phyloP scores from a whole-genome alignment of 2,113 vertebrate genomes.

The Strigops habroptila region DNA sequence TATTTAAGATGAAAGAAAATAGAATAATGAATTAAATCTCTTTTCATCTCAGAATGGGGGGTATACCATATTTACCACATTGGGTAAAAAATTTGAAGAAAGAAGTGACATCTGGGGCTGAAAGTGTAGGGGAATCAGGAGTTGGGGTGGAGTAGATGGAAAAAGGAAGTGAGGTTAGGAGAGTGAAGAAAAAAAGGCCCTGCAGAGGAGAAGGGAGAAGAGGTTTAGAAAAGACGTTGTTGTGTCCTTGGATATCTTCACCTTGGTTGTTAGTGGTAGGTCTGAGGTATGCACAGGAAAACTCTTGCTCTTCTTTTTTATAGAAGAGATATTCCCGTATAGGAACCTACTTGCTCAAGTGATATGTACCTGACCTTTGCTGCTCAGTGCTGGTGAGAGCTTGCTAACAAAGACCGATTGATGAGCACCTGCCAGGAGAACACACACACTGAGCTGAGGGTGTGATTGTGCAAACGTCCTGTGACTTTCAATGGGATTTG shows the following conservation, averaged over 20 bases:
- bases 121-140: neutral
- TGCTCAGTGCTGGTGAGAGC: neutral
- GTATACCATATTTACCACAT: too few relatives aligned
- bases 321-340: neutral
- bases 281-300: neutral
- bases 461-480: neutral
- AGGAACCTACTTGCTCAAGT: neutral
- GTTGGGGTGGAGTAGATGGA: neutral
- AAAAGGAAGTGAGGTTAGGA: neutral
- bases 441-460: rapidly evolving
- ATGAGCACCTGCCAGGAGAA: neutral
- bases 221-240: neutral
- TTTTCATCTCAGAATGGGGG: neutral
- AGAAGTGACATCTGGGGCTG: neutral
- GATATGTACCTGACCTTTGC: rapidly evolving
- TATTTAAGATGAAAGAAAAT: neutral
- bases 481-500: neutral
- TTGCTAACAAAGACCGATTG: rapidly evolving
- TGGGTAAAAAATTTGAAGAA: neutral
- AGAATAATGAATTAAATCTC: neutral
- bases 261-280: neutral
- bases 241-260: neutral
- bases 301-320: neutral
- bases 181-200: neutral
- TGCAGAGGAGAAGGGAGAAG: neutral